Base-by-base conservation (phyloP, 1,140 invertebrate species). In the Hycleus cichorii region DNA sequence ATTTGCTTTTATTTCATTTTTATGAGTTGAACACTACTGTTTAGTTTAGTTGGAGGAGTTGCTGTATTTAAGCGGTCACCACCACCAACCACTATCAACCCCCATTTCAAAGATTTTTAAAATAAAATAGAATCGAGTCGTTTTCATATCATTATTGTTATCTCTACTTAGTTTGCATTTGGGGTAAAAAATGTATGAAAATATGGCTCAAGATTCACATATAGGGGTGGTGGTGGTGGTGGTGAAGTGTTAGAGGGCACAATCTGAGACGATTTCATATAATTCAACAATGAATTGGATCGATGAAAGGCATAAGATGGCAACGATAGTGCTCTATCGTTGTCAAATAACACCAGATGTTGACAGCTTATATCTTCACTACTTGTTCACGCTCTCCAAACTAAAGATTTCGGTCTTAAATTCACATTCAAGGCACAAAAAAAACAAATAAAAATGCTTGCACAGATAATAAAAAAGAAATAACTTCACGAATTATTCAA, bases 321-420 rank as follows among this genome's bases (percentile, higher is more conserved):
- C 44, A 46, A 48, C 51, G 51, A 45, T 27, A 32, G 32, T 49
- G 57, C 32, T 32, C 57, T 46, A 58, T 58, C 57, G 49, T 58
- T 58, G 57, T 58, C 57, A 49, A 49, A 58, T 58, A 47, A 58
- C 45, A 58, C 40, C 57, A 58, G 57, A 58, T 58, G 57, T 11
- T 52, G 57, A 48, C 48, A 51, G 56, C 24, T 49, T 51, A 58
- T 58, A 58, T 49, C 56, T 58, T 51, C 24, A 58, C 56, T 58
- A 24, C 7, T 32, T 39, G 48, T 38, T 38, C 38, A 39, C 4
- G 32, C 32, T 4, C 32, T 32, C 32, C 32, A 5, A 18, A 11
- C n/a, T 44, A 25, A 24, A 25, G 45, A 12, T 12, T 12, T 24
- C 18, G 18, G 18, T 18, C 18, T 18, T 18, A 18, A 18, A 18